Evolutionary conservation across 1,140 invertebrate genomes (phyloP).

Genomic region (Drosophila aff.): DNA sequence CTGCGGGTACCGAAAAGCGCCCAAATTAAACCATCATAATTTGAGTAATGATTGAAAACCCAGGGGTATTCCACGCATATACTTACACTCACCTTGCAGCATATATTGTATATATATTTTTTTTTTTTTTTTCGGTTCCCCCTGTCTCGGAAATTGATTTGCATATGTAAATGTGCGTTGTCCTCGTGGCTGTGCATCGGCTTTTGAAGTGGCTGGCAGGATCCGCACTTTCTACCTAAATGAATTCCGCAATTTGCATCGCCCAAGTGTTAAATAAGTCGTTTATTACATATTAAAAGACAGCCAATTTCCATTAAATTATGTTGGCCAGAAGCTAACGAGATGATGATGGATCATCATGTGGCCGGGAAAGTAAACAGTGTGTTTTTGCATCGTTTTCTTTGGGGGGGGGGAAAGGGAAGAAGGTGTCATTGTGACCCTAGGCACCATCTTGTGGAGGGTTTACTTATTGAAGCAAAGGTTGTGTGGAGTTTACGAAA

Average conservation of each 20-base stretch:
- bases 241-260: slow-evolving; percentile 78
- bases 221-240: slow-evolving; percentile 58
- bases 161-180: slow-evolving; percentile 62
- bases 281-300: slow-evolving; percentile 80
- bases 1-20: slow-evolving; percentile 63
- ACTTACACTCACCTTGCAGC: slow-evolving; percentile 31
- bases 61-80: slow-evolving; percentile 67
- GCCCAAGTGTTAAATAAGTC: slow-evolving; percentile 79
- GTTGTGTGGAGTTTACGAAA: not conserved
- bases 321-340: slow-evolving; percentile 62
- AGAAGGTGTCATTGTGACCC: slow-evolving; percentile 7
- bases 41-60: slow-evolving; percentile 82
- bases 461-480: not conserved
- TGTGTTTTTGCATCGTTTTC: slow-evolving; percentile 16
- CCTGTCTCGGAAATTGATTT: slow-evolving; percentile 30
- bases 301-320: slow-evolving; percentile 78
- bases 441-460: not conserved
- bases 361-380: slow-evolving; percentile 32
- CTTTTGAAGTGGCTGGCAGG: slow-evolving; percentile 35
- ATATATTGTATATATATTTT: not conserved
- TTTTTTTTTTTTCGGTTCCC: not conserved
- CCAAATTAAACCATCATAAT: slow-evolving; percentile 80
- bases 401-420: not conserved
- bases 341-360: slow-evolving; percentile 69
- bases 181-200: slow-evolving; percentile 25